Conservation (phyloP, 2,113 vertebrate species). For the Poicephalus meyeri region DNA sequence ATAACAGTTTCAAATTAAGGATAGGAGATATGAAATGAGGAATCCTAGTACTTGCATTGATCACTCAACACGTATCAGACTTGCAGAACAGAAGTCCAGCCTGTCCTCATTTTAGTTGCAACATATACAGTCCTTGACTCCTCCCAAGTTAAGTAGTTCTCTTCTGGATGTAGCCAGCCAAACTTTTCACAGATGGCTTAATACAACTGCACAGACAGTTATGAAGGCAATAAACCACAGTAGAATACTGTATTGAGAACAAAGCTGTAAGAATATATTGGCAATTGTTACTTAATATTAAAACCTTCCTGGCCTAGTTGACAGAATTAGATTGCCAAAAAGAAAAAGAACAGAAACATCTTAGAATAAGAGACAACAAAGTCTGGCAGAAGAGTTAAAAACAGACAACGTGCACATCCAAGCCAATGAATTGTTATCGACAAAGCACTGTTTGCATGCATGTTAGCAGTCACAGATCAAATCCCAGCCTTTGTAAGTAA, state of each 20-base stretch:
- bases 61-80: not conserved
- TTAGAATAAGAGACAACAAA: conserved; percentile 12
- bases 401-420: not conserved
- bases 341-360: conserved; percentile 16
- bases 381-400: not conserved
- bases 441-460: conserved; percentile 28
- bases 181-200: not conserved
- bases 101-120: not conserved
- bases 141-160: not conserved
- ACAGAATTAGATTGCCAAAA: not conserved
- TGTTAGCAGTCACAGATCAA: not conserved
- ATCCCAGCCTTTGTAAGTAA: not conserved
- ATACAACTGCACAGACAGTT: conserved; percentile 11
- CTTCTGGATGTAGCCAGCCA: not conserved
- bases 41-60: not conserved
- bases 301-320: not conserved
- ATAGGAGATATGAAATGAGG: not conserved
- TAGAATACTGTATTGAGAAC: not conserved
- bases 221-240: not conserved
- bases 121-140: not conserved
- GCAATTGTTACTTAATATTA: not conserved
- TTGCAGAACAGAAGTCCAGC: not conserved
- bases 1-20: not conserved
- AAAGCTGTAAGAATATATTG: not conserved
- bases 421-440: conserved; percentile 35